A percentile compares a stretch with the other conserved stretches of the same genome.
Conservation (phyloP, 2,888 invertebrate species). For the Willowsia nigromaculata region DNA sequence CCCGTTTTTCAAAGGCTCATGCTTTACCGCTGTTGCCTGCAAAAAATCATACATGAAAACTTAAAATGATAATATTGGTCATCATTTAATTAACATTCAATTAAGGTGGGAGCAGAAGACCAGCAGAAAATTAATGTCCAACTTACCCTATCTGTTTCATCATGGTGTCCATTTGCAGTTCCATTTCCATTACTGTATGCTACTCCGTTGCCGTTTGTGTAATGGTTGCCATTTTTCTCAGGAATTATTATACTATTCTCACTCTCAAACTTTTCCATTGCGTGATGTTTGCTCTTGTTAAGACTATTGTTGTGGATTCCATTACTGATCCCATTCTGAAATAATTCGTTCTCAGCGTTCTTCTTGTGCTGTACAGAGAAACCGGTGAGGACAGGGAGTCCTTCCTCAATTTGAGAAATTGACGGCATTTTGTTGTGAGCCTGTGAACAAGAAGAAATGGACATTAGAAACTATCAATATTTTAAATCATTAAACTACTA, state of each 20-base stretch:
- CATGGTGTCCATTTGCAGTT: conserved; percentile 71
- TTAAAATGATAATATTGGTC: background rate
- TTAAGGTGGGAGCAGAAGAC: too few relatives aligned
- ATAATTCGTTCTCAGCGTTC: conserved; percentile 74
- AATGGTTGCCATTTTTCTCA: conserved; percentile 75
- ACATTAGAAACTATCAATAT: background rate
- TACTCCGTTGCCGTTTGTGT: conserved; percentile 66
- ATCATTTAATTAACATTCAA: background rate
- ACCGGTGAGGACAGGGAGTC: conserved; percentile 77
- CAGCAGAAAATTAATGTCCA: background rate
- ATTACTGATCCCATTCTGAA: conserved; percentile 76
- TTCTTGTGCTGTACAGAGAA: conserved; percentile 74
- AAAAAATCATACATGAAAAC: conserved; percentile 12
- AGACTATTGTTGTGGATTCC: conserved; percentile 49
- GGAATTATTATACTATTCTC: conserved; percentile 69
- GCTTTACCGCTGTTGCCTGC: conserved; percentile 59
- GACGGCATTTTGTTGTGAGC: conserved; percentile 77
- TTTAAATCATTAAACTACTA: too few relatives aligned
- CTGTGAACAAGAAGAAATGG: conserved; percentile 47
- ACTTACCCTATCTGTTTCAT: conserved; percentile 73
- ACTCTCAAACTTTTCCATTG: conserved; percentile 71
- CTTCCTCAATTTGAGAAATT: conserved; percentile 77
- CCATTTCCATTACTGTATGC: conserved; percentile 72
- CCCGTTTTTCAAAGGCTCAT: conserved; percentile 69
- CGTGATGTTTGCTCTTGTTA: conserved; percentile 70